Base-by-base conservation (phyloP, 2,888 invertebrate genomes). In the Eupithecia inturbata region DNA sequence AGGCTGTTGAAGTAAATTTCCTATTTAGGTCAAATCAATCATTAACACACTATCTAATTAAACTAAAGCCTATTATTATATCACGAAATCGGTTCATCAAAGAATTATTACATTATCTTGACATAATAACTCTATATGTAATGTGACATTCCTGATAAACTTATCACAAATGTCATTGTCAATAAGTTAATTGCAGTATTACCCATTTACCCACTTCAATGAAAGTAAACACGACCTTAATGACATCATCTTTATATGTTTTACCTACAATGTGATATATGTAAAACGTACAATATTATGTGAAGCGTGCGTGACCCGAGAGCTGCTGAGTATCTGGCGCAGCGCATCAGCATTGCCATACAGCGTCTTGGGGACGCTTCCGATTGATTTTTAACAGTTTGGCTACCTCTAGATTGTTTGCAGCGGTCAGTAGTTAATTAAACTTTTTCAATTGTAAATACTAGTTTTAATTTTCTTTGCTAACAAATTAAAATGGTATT, bases 121-220 rank as follows among this genome's bases (percentile, higher is more conserved):
- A 68, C 62, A 69, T 49, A 53, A 66, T 60, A 69, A 71, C n/a
- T n/a, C 33, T 60, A 74, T 49, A 67, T 69, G 19, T 64, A 71
- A 66, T 72, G 67, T 66, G 67, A 49, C 68, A 74, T 71, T 33
- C n/a, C 33, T 53, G 64, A 74, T 74, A 31, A 72, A 72, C 39
- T 62, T 70, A 71, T 71, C 66, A 62, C 70, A 70, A 72, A 70
- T 70, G 75, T 70, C 70, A 70, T 45, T 63, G 70, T 72, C 75
- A 64, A 70, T 49, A 66, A 62, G 67, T 70, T 75, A 72, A 75
- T 67, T 70, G 60, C 69, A 67, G 49, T 60, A 71, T 74, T 66
- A 69, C 69, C 68, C 62, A 63, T 67, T 72, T 63, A 72, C 53
- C 70, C 72, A 72, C 45, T 71, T 67, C 49, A 12, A 7, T 60